These are phyloP conservation scores for Osmerus eperlanus DNA, from an alignment of 2,113 vertebrate genomes.

Conservation along the genomic window DNA sequence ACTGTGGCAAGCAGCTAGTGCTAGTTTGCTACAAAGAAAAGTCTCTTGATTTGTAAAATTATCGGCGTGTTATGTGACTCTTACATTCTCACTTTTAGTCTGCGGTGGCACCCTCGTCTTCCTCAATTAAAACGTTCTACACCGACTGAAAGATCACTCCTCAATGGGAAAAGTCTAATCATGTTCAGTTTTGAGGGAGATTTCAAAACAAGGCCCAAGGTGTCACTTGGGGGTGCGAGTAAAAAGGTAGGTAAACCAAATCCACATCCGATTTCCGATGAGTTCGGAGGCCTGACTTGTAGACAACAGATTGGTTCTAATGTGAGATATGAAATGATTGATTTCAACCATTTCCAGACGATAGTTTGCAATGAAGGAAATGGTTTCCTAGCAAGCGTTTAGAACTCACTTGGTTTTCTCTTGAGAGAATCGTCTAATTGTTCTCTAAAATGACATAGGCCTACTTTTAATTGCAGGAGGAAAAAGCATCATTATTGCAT, in stretches of 20 bases:
- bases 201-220: constrained; percentile 96
- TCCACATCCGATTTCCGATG: too few relatives aligned
- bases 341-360: too few relatives aligned
- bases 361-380: too few relatives aligned
- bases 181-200: constrained; percentile 99
- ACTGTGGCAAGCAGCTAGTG: too few relatives aligned
- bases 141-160: constrained; percentile 37
- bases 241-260: constrained; percentile 76
- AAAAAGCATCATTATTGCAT: constrained; percentile 95
- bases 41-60: too few relatives aligned
- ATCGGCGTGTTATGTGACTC: not conserved
- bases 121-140: constrained; percentile 13
- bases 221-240: constrained; percentile 96
- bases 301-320: too few relatives aligned
- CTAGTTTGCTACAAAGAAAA: too few relatives aligned
- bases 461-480: constrained; percentile 77
- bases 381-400: not conserved
- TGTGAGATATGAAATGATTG: too few relatives aligned
- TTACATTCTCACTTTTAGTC: constrained; percentile 43
- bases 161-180: constrained; percentile 85
- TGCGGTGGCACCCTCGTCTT: not conserved
- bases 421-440: not conserved
- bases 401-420: not conserved
- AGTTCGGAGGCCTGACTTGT: too few relatives aligned
- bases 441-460: not conserved